These are phyloP conservation scores for Sussaba pulchella DNA, from an alignment of 2,888 invertebrate species.

Conservation along the genomic window DNA sequence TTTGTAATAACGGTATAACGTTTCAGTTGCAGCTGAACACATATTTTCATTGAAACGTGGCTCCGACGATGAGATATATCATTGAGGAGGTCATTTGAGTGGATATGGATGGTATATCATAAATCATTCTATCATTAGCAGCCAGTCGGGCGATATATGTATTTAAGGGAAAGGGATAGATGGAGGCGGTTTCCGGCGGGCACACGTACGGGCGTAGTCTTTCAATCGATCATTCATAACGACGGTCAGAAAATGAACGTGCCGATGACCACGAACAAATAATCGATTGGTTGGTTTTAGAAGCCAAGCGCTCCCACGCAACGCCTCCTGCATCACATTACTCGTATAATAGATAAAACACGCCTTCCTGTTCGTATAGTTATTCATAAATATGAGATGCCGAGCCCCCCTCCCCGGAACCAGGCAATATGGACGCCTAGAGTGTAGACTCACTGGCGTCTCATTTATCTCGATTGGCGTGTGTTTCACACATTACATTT, in stretches of 20 bases:
- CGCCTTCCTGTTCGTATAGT: conserved; percentile 75
- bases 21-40: background rate
- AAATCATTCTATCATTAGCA: conserved; percentile 39
- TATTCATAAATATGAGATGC: conserved; percentile 29
- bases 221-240: conserved; percentile 46
- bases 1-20: too few species aligned
- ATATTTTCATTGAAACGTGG: conserved; percentile 1
- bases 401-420: conserved; percentile 10
- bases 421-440: conserved; percentile 11
- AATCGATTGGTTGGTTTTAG: conserved; percentile 78
- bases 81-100: conserved; percentile 1
- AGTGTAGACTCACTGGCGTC: conserved; percentile 8
- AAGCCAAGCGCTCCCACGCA: conserved; percentile 62
- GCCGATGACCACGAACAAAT: conserved; percentile 77
- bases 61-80: conserved; percentile 4
- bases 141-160: too few species aligned
- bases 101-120: conserved; percentile 14
- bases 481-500: conserved; percentile 21
- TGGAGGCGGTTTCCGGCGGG: conserved; percentile 39
- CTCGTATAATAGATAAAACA: conserved; percentile 70
- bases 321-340: conserved; percentile 75
- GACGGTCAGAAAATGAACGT: conserved; percentile 10
- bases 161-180: conserved; percentile 32
- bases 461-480: conserved; percentile 17
- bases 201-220: conserved; percentile 45